These are phyloP conservation scores for Callionymus lyra DNA, from an alignment of 2,113 vertebrate genomes.

Conservation along the genomic window DNA sequence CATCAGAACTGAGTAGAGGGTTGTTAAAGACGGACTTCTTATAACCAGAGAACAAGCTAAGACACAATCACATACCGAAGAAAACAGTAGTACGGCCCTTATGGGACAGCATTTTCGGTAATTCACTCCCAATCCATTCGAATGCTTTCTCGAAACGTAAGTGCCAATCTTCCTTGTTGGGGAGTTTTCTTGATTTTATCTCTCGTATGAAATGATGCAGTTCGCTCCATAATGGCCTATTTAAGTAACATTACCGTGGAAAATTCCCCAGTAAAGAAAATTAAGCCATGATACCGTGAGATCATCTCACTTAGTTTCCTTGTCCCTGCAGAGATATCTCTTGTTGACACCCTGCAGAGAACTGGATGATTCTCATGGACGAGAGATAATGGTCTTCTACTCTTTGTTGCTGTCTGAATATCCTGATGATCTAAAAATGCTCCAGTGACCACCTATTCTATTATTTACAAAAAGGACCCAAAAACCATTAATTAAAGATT, in stretches of 20 bases:
- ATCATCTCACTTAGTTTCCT: slow-evolving; percentile 63
- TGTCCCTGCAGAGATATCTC: slow-evolving; percentile 46
- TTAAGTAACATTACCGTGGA: slow-evolving; percentile 61
- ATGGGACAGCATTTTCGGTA: slow-evolving; percentile 57
- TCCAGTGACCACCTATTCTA: too few species aligned
- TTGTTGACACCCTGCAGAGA: slow-evolving; percentile 50
- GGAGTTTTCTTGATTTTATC: slow-evolving; percentile 62
- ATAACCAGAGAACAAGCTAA: slow-evolving; percentile 7
- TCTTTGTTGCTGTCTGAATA: too few species aligned
- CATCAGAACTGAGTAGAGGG: slow-evolving; percentile 4
- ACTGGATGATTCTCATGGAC: slow-evolving; percentile 48
- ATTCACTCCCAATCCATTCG: slow-evolving; percentile 59
- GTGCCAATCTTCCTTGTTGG: slow-evolving; percentile 63
- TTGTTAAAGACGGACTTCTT: slow-evolving; percentile 22
- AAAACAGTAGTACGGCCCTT: slow-evolving; percentile 30
- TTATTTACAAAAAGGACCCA: too few species aligned
- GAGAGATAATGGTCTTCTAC: slow-evolving; percentile 41
- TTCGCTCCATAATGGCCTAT: slow-evolving; percentile 60
- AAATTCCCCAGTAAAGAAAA: slow-evolving; percentile 65
- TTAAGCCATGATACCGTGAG: slow-evolving; percentile 56
- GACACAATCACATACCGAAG: slow-evolving; percentile 5
- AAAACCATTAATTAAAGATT: not conserved
- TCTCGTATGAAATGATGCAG: slow-evolving; percentile 50
- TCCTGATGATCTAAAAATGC: slow-evolving; percentile 6
- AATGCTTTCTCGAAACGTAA: slow-evolving; percentile 48